Evolutionary conservation across 2,113 vertebrate genomes (phyloP).

Genomic region (Sapajus apella): DNA sequence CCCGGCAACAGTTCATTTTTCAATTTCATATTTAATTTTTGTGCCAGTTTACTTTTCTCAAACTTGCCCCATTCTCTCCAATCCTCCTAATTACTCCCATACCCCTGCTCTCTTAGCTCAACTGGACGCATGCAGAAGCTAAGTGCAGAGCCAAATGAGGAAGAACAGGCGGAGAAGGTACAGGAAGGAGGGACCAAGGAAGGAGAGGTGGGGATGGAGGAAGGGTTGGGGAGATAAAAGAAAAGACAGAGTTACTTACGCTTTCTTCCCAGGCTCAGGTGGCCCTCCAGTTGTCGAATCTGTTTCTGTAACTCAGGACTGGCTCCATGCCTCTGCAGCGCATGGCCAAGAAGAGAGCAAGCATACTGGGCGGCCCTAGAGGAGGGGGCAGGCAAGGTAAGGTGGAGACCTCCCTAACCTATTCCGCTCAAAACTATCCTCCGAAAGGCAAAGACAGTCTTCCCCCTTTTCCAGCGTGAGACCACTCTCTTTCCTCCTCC

Average conservation of each 20-base stretch:
- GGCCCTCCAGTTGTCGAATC: slow-evolving; percentile 90
- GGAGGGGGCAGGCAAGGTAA: background rate
- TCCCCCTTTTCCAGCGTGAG: background rate
- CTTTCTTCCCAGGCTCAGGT: slow-evolving; percentile 93
- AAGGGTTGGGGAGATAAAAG: background rate
- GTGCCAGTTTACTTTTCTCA: slow-evolving; percentile 30
- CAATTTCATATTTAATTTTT: slow-evolving; percentile 13
- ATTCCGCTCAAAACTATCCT: background rate
- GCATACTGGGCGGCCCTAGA: slow-evolving; percentile 93
- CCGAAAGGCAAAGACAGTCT: background rate
- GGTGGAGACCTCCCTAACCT: background rate
- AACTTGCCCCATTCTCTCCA: background rate
- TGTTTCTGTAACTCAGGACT: slow-evolving; percentile 79
- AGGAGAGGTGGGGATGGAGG: background rate
- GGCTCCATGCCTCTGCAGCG: slow-evolving; percentile 86
- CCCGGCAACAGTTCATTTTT: background rate
- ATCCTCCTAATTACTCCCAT: background rate
- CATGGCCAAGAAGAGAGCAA: slow-evolving; percentile 89
- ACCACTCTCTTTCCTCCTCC: background rate
- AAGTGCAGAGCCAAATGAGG: background rate
- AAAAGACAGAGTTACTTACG: slow-evolving; percentile 84
- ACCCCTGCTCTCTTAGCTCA: background rate
- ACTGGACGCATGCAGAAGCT: background rate
- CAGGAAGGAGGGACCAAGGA: background rate
- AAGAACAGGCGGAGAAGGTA: background rate